Base-by-base conservation (phyloP, 2,113 vertebrate species). In the Donacobius atricapilla region DNA sequence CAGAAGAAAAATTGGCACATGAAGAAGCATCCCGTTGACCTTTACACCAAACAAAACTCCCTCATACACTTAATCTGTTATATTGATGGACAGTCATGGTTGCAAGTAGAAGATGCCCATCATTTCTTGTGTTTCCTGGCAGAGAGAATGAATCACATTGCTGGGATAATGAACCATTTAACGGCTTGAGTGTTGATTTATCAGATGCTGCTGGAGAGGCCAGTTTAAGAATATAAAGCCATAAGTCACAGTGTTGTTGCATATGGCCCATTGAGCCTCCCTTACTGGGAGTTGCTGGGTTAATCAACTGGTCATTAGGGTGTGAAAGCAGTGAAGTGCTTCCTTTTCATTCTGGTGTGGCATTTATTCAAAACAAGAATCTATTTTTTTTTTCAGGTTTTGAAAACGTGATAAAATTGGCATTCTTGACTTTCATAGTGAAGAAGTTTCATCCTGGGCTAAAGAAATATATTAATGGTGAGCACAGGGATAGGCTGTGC, bases 181-280 rank as follows among this genome's bases (percentile, higher is more conserved):
- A 98, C 98, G 98, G 96, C 98, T 97, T 97, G 87, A 97, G 94
- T 98, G 97, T 98, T 98, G 98, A 98, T 99, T 98, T 98, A 98
- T 99, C 97, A 97, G 97, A 96, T 28, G 13, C 28, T 95, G 91
- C 93, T 96, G 77, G 95, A 97, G 94, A 98, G 98, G 96, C 96
- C 97, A 97, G 97, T 97, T 97, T 97, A 96, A 97, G 98, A 97
- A 97, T 96, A 96, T 90, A 97, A 97, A 97, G 87, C 87, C 48
- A 24, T 98, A 98, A 98, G 97, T 98, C 97, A 97, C 73, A 37
- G 71, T 75, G 88, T 64, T 69, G 90, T 91, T 81, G 89, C 27
- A 7, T 81, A 60, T 69, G 68, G 94, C 87, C 83, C 11, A 4
- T 54, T 1, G 45, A 72, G 69, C 64, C 84, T 94, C 69, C 80